Evolutionary conservation across 2,888 invertebrate species (phyloP).

Genomic region (Tillus elongatus): DNA sequence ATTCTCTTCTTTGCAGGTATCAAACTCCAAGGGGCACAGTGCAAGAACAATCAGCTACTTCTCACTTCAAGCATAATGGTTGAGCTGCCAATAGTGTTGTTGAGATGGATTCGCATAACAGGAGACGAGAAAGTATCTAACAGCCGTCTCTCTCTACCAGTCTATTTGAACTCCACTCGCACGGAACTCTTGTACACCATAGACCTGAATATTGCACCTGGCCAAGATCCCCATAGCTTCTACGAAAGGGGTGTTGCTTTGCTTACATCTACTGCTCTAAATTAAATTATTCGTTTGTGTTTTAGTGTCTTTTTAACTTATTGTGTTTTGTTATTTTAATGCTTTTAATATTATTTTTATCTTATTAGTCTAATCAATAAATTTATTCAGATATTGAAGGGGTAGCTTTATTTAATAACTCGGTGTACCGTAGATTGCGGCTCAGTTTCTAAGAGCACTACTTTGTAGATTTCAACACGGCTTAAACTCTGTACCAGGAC

Average conservation of each 20-base stretch:
- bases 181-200: constrained; percentile 92
- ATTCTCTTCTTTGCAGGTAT: constrained; percentile 59
- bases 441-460: too few species aligned
- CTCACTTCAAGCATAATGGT: constrained; percentile 92
- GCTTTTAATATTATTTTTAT: too few species aligned
- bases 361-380: too few species aligned
- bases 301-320: too few species aligned
- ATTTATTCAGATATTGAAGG: too few species aligned
- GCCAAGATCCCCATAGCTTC: constrained; percentile 90
- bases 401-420: too few species aligned
- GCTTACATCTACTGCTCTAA: constrained; percentile 84
- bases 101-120: constrained; percentile 66
- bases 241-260: constrained; percentile 98
- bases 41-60: constrained; percentile 80
- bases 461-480: too few species aligned
- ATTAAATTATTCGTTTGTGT: too few species aligned
- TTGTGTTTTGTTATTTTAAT: too few species aligned
- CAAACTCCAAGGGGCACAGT: constrained; percentile 93
- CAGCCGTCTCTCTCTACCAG: constrained; percentile 80
- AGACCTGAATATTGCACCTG: constrained; percentile 82
- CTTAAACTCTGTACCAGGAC: too few species aligned
- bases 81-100: constrained; percentile 79
- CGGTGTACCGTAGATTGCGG: too few species aligned
- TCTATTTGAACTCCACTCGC: constrained; percentile 94
- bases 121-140: constrained; percentile 42